Evolutionary conservation across 2,888 invertebrate genomes (phyloP).

Genomic region (Gibbula magus): DNA sequence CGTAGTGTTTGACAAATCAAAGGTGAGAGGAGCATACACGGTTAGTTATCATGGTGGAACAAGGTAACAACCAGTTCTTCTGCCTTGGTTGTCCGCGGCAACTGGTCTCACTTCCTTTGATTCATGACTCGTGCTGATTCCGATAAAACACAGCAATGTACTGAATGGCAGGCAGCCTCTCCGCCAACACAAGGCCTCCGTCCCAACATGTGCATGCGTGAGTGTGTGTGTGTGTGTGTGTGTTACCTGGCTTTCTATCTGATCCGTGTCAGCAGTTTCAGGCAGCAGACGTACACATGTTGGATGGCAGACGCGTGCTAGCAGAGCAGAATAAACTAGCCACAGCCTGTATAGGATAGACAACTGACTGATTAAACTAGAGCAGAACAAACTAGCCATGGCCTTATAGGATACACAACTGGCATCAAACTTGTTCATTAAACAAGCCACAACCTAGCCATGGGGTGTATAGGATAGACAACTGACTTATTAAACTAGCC

Average conservation of each 20-base stretch:
- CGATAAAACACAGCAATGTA: not conserved
- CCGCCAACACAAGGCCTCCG: not conserved
- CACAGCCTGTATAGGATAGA: not conserved
- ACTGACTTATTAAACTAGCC: too few species aligned
- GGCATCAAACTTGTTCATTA: too few species aligned
- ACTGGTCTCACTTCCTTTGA: not conserved
- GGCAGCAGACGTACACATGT: conserved; percentile 10
- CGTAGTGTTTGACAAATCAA: conserved; percentile 1
- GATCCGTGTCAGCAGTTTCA: conserved; percentile 6
- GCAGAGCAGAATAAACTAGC: conserved; percentile 13
- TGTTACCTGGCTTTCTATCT: conserved; percentile 2
- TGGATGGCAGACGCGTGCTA: not conserved
- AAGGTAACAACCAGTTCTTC: not conserved
- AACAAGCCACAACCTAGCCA: too few species aligned
- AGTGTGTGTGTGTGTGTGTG: not conserved
- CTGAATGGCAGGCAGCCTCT: not conserved
- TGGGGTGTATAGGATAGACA: too few species aligned
- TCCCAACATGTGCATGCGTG: too few species aligned
- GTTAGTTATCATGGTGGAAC: conserved; percentile 6
- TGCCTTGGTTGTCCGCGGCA: not conserved
- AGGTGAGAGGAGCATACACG: conserved; percentile 11
- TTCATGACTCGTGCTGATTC: not conserved
- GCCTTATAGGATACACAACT: too few species aligned
- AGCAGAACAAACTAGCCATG: too few species aligned
- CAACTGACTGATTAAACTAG: too few species aligned